Evolutionary conservation across 2,888 invertebrate genomes (phyloP), one percentile per base, ranked within the genome.

Genomic region (Copidosoma aretas): DNA sequence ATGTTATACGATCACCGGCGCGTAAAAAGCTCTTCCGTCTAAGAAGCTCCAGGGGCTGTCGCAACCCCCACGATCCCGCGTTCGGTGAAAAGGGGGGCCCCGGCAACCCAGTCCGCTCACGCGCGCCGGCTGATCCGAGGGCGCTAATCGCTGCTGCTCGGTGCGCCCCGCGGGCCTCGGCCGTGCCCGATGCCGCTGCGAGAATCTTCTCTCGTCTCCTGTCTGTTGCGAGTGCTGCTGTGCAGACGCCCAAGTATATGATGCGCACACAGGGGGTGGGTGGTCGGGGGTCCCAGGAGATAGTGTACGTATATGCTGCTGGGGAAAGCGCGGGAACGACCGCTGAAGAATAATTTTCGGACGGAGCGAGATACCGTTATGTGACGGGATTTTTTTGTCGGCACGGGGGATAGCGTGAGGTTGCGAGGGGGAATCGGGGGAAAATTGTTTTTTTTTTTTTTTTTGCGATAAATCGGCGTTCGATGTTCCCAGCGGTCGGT

Each of bases 31-130:
- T 57, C 61, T n/a, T 19, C 49, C n/a, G 51, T 17, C 41, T 21
- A 19, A n/a, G 25, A 25, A 24, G 25, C n/a, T 24, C 54, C 54
- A 19, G 12, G 32, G 54, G 32, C 60, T 63, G 56, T 43, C 62
- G 52, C 63, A 4, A 51, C 59, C 46, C 24, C 53, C 64, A 67
- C 67, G 61, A 67, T 67, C 67, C 64, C 61, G 67, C 68, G 65
- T 71, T 68, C 71, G 63, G 66, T 68, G 68, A 66, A 71, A 32
- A 66, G 63, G 8, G 61, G 46, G 53, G 25, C 2, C 17, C 15
- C 14, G 59, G 22, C 46, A 71, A 71, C 61, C 71, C 71, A 68
- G 68, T 71, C 71, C 51, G 71, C 68, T 67, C 71, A 68, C 71
- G 71, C 65, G 65, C 68, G 54, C 51, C 24, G 49, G 60, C 64